A percentile compares a stretch with the other conserved stretches of the same genome.
These are phyloP conservation scores for Melanostoma scalare DNA, from an alignment of 2,888 invertebrate species.

Conservation along the genomic window DNA sequence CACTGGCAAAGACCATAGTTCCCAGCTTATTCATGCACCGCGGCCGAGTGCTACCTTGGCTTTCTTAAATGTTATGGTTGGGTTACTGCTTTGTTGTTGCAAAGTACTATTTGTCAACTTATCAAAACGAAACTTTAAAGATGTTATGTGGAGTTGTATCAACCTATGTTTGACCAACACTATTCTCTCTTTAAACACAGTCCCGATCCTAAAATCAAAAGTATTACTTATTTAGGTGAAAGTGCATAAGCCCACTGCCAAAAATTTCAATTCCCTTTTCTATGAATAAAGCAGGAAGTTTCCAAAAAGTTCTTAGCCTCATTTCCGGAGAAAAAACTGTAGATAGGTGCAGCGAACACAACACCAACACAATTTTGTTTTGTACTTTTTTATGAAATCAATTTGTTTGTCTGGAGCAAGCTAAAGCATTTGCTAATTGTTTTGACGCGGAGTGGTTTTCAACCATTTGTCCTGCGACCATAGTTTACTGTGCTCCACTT, in stretches of 20 bases:
- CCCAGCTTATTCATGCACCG: too few species aligned
- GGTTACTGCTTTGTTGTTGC: too few species aligned
- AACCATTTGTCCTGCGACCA: constrained; percentile 62
- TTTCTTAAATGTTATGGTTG: too few species aligned
- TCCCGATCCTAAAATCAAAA: too few species aligned
- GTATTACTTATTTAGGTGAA: background rate
- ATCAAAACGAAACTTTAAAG: too few species aligned
- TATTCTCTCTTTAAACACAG: too few species aligned
- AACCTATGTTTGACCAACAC: too few species aligned
- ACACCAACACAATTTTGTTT: background rate
- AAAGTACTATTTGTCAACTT: too few species aligned
- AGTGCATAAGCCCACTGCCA: constrained; percentile 18
- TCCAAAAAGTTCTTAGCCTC: constrained; percentile 48
- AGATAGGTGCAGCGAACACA: constrained; percentile 3
- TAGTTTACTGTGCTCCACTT: constrained; percentile 46
- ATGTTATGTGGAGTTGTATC: too few species aligned
- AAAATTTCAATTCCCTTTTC: constrained; percentile 22
- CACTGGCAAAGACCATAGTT: too few species aligned
- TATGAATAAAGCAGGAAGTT: constrained; percentile 11
- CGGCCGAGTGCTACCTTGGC: too few species aligned
- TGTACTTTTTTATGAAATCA: constrained; percentile 57
- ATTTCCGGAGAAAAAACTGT: background rate
- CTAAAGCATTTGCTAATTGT: constrained; percentile 69
- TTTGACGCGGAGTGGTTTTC: constrained; percentile 69
- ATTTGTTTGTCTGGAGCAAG: constrained; percentile 65